Evolutionary conservation across 2,888 invertebrate genomes (phyloP).

Genomic region (Holacanthella duospinosa): DNA sequence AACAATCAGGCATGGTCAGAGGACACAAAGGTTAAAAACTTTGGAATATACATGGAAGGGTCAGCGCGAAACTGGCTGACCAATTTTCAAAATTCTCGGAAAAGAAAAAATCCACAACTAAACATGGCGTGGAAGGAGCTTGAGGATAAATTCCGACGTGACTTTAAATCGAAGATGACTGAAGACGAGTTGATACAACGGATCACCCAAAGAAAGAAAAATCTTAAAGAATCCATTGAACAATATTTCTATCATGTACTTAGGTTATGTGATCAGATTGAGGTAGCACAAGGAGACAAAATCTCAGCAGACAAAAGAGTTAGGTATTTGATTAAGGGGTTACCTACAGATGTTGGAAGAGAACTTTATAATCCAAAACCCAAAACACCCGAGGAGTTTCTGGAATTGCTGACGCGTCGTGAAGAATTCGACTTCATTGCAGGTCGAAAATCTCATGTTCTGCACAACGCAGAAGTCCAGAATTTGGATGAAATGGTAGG

Average conservation of each 20-base stretch:
- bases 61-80: background rate
- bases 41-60: background rate
- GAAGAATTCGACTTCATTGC: background rate
- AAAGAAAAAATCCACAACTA: background rate
- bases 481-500: background rate
- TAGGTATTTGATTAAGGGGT: background rate
- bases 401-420: background rate
- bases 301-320: background rate
- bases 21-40: background rate
- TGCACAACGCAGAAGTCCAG: background rate
- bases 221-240: background rate
- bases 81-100: background rate
- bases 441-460: background rate
- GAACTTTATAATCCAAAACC: background rate
- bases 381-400: background rate
- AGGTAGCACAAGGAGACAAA: background rate
- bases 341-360: background rate
- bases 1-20: background rate
- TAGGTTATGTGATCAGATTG: background rate
- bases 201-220: background rate
- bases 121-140: background rate
- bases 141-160: background rate
- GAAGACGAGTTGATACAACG: background rate
- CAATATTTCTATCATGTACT: background rate
- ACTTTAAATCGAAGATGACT: background rate